These are phyloP conservation scores for Catonia carolina DNA, from an alignment of 2,888 invertebrate genomes.

Conservation along the genomic window DNA sequence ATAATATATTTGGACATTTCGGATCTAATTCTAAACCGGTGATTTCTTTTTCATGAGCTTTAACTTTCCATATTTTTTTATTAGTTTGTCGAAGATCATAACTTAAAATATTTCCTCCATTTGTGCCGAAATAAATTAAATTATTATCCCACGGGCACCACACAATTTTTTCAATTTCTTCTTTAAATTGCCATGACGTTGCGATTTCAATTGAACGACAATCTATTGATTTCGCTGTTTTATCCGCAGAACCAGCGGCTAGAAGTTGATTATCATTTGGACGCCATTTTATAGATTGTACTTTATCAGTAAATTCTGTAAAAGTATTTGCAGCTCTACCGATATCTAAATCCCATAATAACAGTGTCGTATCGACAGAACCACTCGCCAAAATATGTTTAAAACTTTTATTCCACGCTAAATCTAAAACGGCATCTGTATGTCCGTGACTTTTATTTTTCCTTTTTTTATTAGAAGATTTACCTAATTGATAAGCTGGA, in stretches of 20 bases:
- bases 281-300: conserved; percentile 80
- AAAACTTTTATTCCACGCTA: conserved; percentile 82
- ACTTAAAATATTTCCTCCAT: conserved; percentile 49
- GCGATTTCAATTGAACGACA: conserved; percentile 55
- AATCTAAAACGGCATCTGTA: conserved; percentile 79
- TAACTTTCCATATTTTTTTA: conserved; percentile 61
- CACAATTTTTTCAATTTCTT: conserved; percentile 77
- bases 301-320: conserved; percentile 69
- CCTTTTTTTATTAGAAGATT: conserved; percentile 54
- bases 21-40: conserved; percentile 67
- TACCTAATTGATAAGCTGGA: conserved; percentile 55
- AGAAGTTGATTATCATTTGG: conserved; percentile 73
- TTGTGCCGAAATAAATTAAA: conserved; percentile 46
- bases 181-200: conserved; percentile 64
- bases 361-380: conserved; percentile 80
- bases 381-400: conserved; percentile 88
- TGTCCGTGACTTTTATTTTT: conserved; percentile 49
- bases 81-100: conserved; percentile 47
- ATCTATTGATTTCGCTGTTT: conserved; percentile 60
- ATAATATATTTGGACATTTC: conserved; percentile 64
- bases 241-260: conserved; percentile 76
- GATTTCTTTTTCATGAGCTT: conserved; percentile 76
- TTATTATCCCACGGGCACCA: conserved; percentile 72
- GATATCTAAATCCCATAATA: conserved; percentile 88
- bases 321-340: conserved; percentile 69